Conservation (phyloP, 2,113 vertebrate genomes). For the Lasiurus borealis region DNA sequence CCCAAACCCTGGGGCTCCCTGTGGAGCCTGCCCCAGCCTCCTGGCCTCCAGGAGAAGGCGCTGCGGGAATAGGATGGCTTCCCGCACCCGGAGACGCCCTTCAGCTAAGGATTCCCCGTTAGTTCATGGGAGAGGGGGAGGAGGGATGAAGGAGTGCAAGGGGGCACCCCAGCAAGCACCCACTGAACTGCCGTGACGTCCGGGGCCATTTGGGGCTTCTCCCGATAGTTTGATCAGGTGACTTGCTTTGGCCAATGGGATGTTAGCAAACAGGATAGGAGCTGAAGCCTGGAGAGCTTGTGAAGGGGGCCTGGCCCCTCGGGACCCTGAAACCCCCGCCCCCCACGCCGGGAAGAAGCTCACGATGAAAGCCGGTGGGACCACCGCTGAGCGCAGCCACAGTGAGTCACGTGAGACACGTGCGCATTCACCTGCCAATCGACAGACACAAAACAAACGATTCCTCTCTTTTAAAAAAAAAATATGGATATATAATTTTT, state of each 20-base stretch:
- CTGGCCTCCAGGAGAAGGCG: too few species aligned
- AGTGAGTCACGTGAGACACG: too few species aligned
- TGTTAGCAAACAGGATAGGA: neutral
- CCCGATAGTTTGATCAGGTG: neutral
- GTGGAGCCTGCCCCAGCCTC: too few species aligned
- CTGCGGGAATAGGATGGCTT: too few species aligned
- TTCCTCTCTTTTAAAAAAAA: too few species aligned
- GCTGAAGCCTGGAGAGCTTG: neutral
- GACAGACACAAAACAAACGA: too few species aligned
- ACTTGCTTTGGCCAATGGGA: neutral
- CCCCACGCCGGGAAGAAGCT: neutral
- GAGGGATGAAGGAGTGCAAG: neutral
- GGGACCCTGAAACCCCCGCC: neutral
- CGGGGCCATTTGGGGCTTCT: neutral
- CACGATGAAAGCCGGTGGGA: neutral
- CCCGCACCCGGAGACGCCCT: neutral
- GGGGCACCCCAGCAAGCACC: neutral
- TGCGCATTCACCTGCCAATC: too few species aligned
- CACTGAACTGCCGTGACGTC: neutral
- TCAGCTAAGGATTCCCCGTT: neutral
- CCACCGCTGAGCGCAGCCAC: neutral
- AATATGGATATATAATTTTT: too few species aligned
- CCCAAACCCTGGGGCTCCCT: too few species aligned
- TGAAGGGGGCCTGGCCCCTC: neutral
- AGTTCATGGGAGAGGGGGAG: neutral